Base-by-base conservation (phyloP, 2,888 invertebrate species). In the Trachelus iudaicus region DNA sequence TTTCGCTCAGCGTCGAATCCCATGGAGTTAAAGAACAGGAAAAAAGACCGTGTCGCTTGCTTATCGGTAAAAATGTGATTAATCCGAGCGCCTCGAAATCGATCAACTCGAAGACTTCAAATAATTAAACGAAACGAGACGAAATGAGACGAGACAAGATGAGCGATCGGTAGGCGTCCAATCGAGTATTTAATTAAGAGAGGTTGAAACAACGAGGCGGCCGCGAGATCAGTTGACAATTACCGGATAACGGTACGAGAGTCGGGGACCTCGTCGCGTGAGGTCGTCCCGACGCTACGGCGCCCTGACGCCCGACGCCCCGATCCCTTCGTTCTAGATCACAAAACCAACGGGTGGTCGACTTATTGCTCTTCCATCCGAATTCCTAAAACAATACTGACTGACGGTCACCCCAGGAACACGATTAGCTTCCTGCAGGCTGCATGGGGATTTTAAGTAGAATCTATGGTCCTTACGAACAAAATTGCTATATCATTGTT, bases 311-410 rank as follows among this genome's bases (percentile, higher is more conserved):
- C 31, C 31, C 4, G 71, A 71, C 31, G 71, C 71, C 31, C 71
- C 71, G 31, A 31, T 71, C 31, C 33, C 71, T 31, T 13, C 71
- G 56, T 23, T 56, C 56, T 56, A 56, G 56, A 56, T 56, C 56
- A 71, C 71, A 12, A 33, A 71, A 71, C 73, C 87, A 79, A 80
- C 81, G 84, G 87, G 87, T 84, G 88, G 87, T 75, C 87, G 82
- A 82, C 83, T 87, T 87, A 87, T 87, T 87, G 87, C 83, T 81
- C 75, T 81, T 79, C 79, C 80, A 82, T 31, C 31, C 33, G 71
- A 71, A 71, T 71, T 71, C 71, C 31, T 71, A 71, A 71, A 71
- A 71, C 71, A 31, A 56, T 56, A 56, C 56, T 56, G 40, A 40
- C 40, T 40, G 56, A 35, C 69, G 31, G 71, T 76, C 34, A 71